Base-by-base conservation (phyloP, 2,797 vertebrate genomes). In the Dipus sagitta region DNA sequence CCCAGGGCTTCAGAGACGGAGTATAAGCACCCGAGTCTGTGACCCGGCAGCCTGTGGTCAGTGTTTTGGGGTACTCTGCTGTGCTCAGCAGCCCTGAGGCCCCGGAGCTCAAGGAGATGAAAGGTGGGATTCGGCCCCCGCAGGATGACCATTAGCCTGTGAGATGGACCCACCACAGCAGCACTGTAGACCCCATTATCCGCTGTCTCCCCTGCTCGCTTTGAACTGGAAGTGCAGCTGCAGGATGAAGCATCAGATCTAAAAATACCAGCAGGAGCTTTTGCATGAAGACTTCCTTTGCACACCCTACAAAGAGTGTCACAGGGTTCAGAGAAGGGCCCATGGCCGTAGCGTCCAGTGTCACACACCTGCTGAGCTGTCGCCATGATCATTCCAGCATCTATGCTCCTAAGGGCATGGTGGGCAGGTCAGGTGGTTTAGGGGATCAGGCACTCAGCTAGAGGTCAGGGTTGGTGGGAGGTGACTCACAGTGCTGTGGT, bases 251-350 rank as follows among this genome's bases (percentile, higher is more conserved):
- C 85, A 58, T 72, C 58, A 71, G 91, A 94, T 96, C 95, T 92
- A 96, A 92, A 96, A 88, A 95, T 18, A 82, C 6, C 75, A 32
- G 1, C 86, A 94, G 95, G 70, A 94, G 91, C 52, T 85, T 95
- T 26, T 91, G 30, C 86, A 86, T 15, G 3, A 60, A 88, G 11
- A 75, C 68, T 85, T 96, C 80, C 70, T 96, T 96, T 92, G 62
- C 92, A 96, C 92, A 32, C 1, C 75, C 12, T 34, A 87, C 92
- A 67, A 70, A 95, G 26, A 94, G 77, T 77, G 28, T 18, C 94
- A 79, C 0, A 21, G 92, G 13, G 62, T 93, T 67, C 94, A 87
- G 28, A 81, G 92, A 68, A 94, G 85, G 2, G 64, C 88, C 20
- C 64, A 74, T 1, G 28, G 82, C 81, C 95, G 87, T 70, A 28